A percentile compares a stretch with the other conserved stretches of the same genome.
phyloP scores from a whole-genome alignment of 1,140 invertebrate genomes.

The Drosophila nikananu region DNA sequence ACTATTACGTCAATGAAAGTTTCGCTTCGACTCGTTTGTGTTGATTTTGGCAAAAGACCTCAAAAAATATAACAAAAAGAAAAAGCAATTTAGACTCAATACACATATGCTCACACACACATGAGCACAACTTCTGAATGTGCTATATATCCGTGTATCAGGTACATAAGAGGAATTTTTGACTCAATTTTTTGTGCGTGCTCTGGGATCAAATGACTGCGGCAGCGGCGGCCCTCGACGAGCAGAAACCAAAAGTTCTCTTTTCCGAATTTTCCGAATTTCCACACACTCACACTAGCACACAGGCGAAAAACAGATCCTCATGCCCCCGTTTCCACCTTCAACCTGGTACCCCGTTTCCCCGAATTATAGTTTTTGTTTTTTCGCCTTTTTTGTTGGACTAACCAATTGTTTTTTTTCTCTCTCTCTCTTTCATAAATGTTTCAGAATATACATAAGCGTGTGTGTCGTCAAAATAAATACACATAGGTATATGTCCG shows the following conservation, averaged over 20 bases:
- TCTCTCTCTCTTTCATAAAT: conserved; percentile 73
- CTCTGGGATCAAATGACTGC: conserved; percentile 75
- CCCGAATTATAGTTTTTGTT: conserved; percentile 47
- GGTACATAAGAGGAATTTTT: conserved; percentile 68
- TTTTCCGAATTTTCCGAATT: conserved; percentile 35
- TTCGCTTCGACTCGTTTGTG: conserved; percentile 46
- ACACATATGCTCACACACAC: conserved; percentile 50
- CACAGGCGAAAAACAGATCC: conserved; percentile 17
- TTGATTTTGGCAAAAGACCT: conserved; percentile 77
- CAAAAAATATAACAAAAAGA: conserved; percentile 31
- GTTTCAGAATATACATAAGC: conserved; percentile 80
- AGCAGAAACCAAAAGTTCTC: conserved; percentile 20
- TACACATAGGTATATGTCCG: conserved; percentile 48
- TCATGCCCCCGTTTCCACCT: conserved; percentile 15
- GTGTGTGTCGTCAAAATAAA: conserved; percentile 70
- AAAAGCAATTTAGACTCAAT: conserved; percentile 41
- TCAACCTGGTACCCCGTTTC: conserved; percentile 44
- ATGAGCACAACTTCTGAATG: conserved; percentile 4
- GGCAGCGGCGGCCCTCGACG: conserved; percentile 40
- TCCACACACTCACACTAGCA: conserved; percentile 41
- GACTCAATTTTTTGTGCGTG: conserved; percentile 60
- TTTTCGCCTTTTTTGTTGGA: conserved; percentile 60
- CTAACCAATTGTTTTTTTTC: conserved; percentile 80
- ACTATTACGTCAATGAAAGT: conserved; percentile 78
- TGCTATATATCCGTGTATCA: conserved; percentile 44